Evolutionary conservation across 2,797 vertebrate genomes (phyloP).

Genomic region (Dermochelys coriacea): DNA sequence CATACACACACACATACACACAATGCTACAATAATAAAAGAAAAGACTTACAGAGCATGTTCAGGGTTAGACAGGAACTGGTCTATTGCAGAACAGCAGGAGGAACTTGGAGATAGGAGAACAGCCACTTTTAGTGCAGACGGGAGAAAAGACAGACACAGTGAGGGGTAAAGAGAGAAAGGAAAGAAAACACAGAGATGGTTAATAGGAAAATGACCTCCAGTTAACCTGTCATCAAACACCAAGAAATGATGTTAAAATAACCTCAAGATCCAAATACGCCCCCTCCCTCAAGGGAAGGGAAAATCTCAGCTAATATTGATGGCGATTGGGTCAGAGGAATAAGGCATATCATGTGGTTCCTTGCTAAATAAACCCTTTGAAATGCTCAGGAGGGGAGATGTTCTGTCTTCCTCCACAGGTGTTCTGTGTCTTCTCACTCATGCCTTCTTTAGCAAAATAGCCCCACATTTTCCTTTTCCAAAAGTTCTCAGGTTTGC

Average conservation of each 20-base stretch:
- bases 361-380: neutral
- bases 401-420: neutral
- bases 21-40: constrained; percentile 65
- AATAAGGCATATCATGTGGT: neutral
- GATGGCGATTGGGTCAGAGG: neutral
- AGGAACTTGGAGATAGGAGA: constrained; percentile 95
- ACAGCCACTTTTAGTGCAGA: constrained; percentile 88
- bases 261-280: neutral
- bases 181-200: constrained; percentile 69
- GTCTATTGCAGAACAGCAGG: constrained; percentile 97
- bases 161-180: constrained; percentile 58
- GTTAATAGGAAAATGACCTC: constrained; percentile 69
- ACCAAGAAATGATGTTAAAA: neutral
- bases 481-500: neutral
- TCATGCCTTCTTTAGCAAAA: neutral
- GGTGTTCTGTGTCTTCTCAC: neutral
- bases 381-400: neutral
- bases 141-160: constrained; percentile 71
- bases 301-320: neutral
- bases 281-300: neutral
- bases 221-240: neutral
- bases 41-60: constrained; percentile 81
- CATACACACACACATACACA: neutral
- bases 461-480: neutral
- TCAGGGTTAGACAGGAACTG: constrained; percentile 93